Evolutionary conservation across 1,140 invertebrate genomes (phyloP).

Genomic region (Spodoptera frugiperda): DNA sequence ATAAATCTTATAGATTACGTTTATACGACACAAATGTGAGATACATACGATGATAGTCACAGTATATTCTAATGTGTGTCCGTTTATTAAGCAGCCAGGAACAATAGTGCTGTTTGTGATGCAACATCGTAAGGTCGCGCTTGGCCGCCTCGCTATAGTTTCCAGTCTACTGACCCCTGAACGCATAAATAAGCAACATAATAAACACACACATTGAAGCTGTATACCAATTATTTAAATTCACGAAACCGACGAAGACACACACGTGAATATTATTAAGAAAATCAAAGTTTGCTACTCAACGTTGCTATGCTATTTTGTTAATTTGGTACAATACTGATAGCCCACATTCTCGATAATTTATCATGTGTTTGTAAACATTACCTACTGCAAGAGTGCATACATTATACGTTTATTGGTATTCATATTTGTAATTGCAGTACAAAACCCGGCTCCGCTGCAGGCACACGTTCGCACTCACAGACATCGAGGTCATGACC

Average conservation of each 20-base stretch:
- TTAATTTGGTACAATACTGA: too few relatives aligned
- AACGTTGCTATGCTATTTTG: too few relatives aligned
- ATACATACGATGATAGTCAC: neutral
- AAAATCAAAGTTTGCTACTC: too few relatives aligned
- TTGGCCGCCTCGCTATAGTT: conserved; percentile 57
- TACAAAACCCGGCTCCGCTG: conserved; percentile 50
- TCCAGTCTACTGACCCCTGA: conserved; percentile 57
- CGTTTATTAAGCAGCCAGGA: conserved; percentile 33
- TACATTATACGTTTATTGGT: conserved; percentile 10
- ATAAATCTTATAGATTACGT: neutral
- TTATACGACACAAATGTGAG: neutral
- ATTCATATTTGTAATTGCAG: conserved; percentile 50
- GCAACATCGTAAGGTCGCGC: conserved; percentile 53
- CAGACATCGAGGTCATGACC: conserved; percentile 75
- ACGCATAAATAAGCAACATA: conserved; percentile 24
- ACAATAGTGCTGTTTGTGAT: conserved; percentile 49
- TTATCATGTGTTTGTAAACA: conserved; percentile 1
- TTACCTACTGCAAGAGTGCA: conserved; percentile 1
- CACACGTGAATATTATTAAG: too few relatives aligned
- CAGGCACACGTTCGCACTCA: conserved; percentile 54
- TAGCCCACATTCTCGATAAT: neutral
- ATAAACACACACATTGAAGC: neutral
- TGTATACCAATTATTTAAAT: neutral
- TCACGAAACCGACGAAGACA: neutral
- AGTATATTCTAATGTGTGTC: neutral